Evolutionary conservation across 2,113 vertebrate genomes (phyloP), one percentile per base, ranked within the genome.

Genomic region (Siniperca knerii): DNA sequence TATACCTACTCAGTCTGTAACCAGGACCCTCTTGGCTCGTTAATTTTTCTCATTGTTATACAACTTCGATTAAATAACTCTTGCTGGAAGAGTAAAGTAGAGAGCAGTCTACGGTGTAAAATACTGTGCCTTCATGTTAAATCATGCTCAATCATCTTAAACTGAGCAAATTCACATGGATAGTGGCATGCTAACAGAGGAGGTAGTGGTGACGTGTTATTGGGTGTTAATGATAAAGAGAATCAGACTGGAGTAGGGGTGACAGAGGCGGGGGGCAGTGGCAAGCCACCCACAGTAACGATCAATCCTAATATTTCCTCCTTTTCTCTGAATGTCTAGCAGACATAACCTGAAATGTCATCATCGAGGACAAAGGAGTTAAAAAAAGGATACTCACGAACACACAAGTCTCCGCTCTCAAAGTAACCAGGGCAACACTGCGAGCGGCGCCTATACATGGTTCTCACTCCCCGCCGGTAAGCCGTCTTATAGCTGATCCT

Each of bases 401-500:
- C 97, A 94, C 98, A 99, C 94, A 98, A 96, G 95, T 99, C 96
- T 88, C 96, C 97, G 0, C 96, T 99, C 94, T 99, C 98, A 3
- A 98, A 99, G 95, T 99, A 99, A 89, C 98, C 98, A 0, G 98
- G 98, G 91, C 98, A 99, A 96, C 98, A 99, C 92, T 99, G 98
- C 0, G 98, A 99, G 83, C 98, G 96, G n/a, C 98, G 96, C 8
- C 98, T 95, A 92, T 99, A 99, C 98, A 99, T 99, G 20, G 98
- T 99, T 84, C 98, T 95, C 7, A 99, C 96, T 69, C 98, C 98
- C 21, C 98, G 96, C 79, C 98, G 97, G 91, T 99, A 99, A 0
- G 98, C 98, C 2, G 98, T 99, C 94, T 99, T 99, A 92, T 99
- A 99, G 93, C 98, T 99, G 96, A 99, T 99, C 95, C 98, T 99